A percentile compares a stretch with the other conserved stretches of the same genome.
Conservation (phyloP, 1,140 invertebrate genomes). For the Watersipora subatra region DNA sequence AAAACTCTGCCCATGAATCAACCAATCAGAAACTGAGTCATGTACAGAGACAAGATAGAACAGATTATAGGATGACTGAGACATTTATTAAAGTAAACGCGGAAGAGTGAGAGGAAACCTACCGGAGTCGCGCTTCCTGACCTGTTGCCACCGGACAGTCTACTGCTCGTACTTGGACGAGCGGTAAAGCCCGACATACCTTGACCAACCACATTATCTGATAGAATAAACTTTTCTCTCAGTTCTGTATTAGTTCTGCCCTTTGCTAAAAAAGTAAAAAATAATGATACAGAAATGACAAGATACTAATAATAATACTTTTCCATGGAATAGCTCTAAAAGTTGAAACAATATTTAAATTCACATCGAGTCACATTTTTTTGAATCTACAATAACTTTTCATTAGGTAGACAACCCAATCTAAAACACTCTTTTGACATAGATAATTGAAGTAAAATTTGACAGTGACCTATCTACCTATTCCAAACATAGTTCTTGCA, state of each 20-base stretch:
- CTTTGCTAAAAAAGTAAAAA: slow-evolving; percentile 58
- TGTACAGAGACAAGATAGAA: neutral
- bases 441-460: neutral
- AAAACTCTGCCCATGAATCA: neutral
- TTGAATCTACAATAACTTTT: neutral
- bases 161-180: slow-evolving; percentile 40
- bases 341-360: neutral
- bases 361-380: too few relatives aligned
- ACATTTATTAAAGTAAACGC: neutral
- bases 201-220: slow-evolving; percentile 81
- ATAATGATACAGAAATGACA: neutral
- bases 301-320: neutral
- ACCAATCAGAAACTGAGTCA: neutral
- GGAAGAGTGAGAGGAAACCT: neutral
- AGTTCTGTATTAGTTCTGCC: slow-evolving; percentile 98
- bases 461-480: neutral
- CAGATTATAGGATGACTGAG: neutral
- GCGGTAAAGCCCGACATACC: slow-evolving; percentile 89
- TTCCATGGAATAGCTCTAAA: neutral
- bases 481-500: too few relatives aligned
- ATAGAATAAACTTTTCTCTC: slow-evolving; percentile 93
- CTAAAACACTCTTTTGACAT: neutral
- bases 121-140: neutral
- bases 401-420: neutral
- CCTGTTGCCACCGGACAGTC: slow-evolving; percentile 7